Evolutionary conservation across 2,113 vertebrate species (phyloP).

Genomic region (Acrocephalus arundinaceus): DNA sequence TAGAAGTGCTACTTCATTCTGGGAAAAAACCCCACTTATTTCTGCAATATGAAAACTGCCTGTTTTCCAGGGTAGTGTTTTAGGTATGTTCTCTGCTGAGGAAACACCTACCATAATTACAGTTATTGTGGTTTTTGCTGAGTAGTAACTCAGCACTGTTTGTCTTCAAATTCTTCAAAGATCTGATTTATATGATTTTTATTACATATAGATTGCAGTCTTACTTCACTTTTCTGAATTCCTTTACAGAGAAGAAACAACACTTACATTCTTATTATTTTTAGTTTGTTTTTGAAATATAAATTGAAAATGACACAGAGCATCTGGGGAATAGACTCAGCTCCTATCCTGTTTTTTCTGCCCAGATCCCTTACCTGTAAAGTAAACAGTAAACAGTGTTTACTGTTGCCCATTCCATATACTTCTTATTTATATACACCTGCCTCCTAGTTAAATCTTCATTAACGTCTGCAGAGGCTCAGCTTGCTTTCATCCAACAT

Average conservation of each 20-base stretch:
- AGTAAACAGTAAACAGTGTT: background rate
- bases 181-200: background rate
- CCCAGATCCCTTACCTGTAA: background rate
- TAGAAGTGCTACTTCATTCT: background rate
- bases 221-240: background rate
- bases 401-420: background rate
- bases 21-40: background rate
- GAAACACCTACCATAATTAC: background rate
- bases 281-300: background rate
- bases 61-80: background rate
- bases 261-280: background rate
- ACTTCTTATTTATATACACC: background rate
- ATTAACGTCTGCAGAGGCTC: conserved; percentile 7
- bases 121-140: background rate
- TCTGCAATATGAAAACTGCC: background rate
- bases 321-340: background rate
- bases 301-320: background rate
- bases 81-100: background rate
- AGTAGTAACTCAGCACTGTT: background rate
- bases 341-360: background rate
- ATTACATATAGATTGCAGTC: background rate
- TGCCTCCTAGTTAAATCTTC: conserved; percentile 14
- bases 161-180: background rate
- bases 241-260: background rate
- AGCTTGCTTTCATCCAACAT: background rate